phyloP scores from a whole-genome alignment of 1,140 invertebrate species.

The Drosophila varians region DNA sequence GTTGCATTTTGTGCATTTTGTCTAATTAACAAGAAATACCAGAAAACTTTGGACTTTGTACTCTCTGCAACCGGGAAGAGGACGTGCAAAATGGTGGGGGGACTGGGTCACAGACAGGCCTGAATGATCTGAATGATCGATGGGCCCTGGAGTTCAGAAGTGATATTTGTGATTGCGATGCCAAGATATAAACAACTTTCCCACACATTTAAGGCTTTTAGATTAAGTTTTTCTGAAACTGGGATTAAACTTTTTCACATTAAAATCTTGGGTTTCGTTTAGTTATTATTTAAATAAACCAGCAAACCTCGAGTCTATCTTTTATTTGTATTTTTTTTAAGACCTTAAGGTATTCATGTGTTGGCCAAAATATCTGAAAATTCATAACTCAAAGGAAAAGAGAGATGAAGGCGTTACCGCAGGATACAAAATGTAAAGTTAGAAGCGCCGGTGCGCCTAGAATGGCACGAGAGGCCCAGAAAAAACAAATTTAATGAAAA shows the following conservation, averaged over 20 bases:
- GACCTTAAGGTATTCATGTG: conserved; percentile 20
- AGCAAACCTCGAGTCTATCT: too few species aligned
- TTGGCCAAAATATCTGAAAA: conserved; percentile 25
- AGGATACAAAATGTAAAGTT: conserved; percentile 22
- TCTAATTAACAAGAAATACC: conserved; percentile 71
- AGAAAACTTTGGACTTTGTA: conserved; percentile 59
- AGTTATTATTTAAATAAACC: too few species aligned
- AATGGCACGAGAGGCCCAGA: conserved; percentile 18
- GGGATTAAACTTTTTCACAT: conserved; percentile 9
- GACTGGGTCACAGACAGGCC: conserved; percentile 62
- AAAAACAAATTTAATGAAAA: not conserved
- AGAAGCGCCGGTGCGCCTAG: conserved; percentile 35
- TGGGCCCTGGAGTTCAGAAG: conserved; percentile 6
- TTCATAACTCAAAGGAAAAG: conserved; percentile 17
- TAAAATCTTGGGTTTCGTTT: too few species aligned
- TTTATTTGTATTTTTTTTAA: not conserved
- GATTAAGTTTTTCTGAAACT: too few species aligned
- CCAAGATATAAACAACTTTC: conserved; percentile 18
- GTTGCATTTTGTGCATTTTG: conserved; percentile 41
- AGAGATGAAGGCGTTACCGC: conserved; percentile 27
- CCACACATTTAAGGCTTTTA: conserved; percentile 12
- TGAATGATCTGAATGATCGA: conserved; percentile 14
- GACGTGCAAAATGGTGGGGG: conserved; percentile 43
- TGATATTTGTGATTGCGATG: conserved; percentile 14
- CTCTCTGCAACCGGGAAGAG: conserved; percentile 14